Conservation (phyloP, 1,140 invertebrate genomes). For the Aphelinus atriplicis region DNA sequence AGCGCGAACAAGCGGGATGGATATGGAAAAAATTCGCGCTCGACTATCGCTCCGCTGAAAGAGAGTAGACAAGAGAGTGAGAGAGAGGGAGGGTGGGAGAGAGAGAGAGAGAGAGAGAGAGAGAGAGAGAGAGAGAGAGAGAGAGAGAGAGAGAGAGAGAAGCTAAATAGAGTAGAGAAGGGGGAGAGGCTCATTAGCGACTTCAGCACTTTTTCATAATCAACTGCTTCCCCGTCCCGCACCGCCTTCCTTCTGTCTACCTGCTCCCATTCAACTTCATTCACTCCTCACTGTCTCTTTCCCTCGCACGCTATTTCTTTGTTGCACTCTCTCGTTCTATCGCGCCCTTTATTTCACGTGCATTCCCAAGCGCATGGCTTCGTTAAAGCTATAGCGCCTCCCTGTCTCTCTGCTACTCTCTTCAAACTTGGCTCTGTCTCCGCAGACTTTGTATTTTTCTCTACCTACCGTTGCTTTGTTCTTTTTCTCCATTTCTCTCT, state of each 20-base stretch:
- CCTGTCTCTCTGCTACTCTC: neutral
- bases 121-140: conserved; percentile 2
- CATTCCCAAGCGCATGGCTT: conserved; percentile 28
- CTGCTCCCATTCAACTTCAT: conserved; percentile 25
- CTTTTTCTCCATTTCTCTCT: neutral
- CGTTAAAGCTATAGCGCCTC: conserved; percentile 27
- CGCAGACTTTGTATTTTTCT: conserved; percentile 16
- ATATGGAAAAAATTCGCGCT: conserved; percentile 24
- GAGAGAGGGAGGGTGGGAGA: conserved; percentile 39
- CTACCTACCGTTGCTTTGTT: conserved; percentile 11
- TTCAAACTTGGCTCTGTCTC: conserved; percentile 8
- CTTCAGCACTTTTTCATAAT: conserved; percentile 42
- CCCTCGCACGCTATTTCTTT: neutral
- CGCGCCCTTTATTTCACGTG: conserved; percentile 19
- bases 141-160: conserved; percentile 16
- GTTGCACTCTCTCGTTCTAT: neutral
- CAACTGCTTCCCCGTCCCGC: conserved; percentile 13
- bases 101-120: conserved; percentile 19
- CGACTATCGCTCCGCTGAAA: conserved; percentile 10
- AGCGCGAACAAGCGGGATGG: conserved; percentile 6
- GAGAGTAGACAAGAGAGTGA: neutral
- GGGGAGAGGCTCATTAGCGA: conserved; percentile 36
- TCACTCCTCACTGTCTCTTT: conserved; percentile 29
- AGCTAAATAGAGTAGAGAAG: conserved; percentile 22
- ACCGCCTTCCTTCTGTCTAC: conserved; percentile 27